Percentiles rank a stretch among this genome's conserved stretches.
These are phyloP conservation scores for Lepus europaeus DNA, from an alignment of 2,113 vertebrate genomes.

Conservation along the genomic window DNA sequence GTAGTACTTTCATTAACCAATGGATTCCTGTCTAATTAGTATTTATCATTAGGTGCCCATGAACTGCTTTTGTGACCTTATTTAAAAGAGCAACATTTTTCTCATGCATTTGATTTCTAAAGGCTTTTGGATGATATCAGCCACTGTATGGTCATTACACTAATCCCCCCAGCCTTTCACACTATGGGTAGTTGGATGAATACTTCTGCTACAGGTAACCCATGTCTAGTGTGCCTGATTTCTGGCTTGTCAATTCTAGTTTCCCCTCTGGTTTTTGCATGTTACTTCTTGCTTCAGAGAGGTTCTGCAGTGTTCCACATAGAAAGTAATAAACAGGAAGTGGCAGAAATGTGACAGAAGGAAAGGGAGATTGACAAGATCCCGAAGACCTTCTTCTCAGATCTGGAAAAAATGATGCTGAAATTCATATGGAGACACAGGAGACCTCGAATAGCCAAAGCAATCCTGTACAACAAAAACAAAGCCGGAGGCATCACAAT, in stretches of 20 bases:
- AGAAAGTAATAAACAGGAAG: background rate
- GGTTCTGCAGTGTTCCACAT: background rate
- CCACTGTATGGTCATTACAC: background rate
- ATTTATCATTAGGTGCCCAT: background rate
- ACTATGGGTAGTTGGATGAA: background rate
- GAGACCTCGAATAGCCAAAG: too few relatives aligned
- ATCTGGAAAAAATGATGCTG: too few relatives aligned
- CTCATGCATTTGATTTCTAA: conserved; percentile 20
- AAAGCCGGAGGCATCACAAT: too few relatives aligned
- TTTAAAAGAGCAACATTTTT: conserved; percentile 3
- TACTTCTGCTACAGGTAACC: background rate
- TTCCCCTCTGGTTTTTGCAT: background rate
- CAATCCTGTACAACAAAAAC: too few relatives aligned
- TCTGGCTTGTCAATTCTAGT: background rate
- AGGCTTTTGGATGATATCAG: background rate
- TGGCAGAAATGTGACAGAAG: background rate
- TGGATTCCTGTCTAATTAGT: background rate
- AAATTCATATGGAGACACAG: too few relatives aligned
- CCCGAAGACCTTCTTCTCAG: too few relatives aligned
- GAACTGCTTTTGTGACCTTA: conserved; percentile 4
- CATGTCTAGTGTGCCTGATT: background rate
- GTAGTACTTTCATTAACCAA: conserved; percentile 17
- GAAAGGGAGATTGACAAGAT: background rate
- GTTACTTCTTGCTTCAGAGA: background rate
- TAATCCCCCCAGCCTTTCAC: background rate